Conservation (phyloP, 2,113 vertebrate species). For the Misgurnus mizolepis region DNA sequence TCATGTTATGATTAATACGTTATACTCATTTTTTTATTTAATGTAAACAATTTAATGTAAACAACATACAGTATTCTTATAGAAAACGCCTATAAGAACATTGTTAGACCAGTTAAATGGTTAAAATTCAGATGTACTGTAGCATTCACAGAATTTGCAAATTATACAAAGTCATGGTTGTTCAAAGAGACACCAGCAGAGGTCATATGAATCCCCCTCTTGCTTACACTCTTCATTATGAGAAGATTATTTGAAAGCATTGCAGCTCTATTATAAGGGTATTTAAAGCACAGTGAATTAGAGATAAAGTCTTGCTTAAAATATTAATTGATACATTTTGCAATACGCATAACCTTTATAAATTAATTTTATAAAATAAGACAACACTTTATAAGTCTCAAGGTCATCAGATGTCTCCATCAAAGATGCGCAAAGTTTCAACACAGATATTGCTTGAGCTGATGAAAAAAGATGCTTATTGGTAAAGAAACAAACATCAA, state of each 20-base stretch:
- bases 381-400: background rate
- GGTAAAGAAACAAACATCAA: no score
- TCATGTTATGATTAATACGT: no score
- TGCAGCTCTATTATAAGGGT: background rate
- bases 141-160: background rate
- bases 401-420: background rate
- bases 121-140: background rate
- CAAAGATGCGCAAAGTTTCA: background rate
- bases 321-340: background rate
- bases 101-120: no score
- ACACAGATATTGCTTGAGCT: background rate
- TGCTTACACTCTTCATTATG: constrained; percentile 6
- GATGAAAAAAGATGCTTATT: background rate
- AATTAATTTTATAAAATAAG: background rate
- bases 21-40: no score
- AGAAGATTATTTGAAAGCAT: background rate
- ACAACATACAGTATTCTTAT: no score
- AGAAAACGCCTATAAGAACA: no score
- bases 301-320: background rate
- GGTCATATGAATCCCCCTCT: constrained; percentile 7
- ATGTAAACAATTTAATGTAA: no score
- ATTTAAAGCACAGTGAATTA: background rate
- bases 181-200: constrained; percentile 25
- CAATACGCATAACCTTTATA: background rate
- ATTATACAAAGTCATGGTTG: background rate